Base-by-base conservation (phyloP, 1,140 invertebrate species). In the Pollicipes pollicipes region DNA sequence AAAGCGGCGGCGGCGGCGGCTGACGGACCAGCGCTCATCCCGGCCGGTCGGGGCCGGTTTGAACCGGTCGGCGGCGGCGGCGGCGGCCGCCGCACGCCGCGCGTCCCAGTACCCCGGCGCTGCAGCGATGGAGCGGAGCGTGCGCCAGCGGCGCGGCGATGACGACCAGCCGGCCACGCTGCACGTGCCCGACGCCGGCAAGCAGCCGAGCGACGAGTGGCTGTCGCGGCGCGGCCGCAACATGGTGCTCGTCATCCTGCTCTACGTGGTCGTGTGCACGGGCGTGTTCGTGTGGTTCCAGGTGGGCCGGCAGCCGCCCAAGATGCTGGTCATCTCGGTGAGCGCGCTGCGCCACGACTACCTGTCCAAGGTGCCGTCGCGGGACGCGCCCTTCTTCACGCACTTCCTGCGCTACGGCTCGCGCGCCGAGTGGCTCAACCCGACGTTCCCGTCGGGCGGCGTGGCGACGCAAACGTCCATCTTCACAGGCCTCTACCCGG, bases 351-450 rank as follows among this genome's bases (percentile, higher is more conserved):
- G 64, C 2, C 28, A 29, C 10, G 64, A 66, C 64, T 66, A 66
- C 27, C 64, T 66, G 24, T 28, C 27, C 28, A 66, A 66, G 27
- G n/a, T 66, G 16, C 64, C 64, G 3, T 27, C 64, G 2, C 64
- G 28, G 6, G 27, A 66, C 64, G 64, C 64, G 64, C 64, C 64
- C 10, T 66, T 66, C 64, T 66, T 66, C 64, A 66, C 64, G 27
- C 27, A 29, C 26, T 66, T 66, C 64, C 28, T 66, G 64, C 64
- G 28, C 3, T 27, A 66, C 64, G 64, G 64, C 64, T 66, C 64
- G 64, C 64, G 64, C 27, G 64, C 64, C n/a, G 64, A 66, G 64
- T 66, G 26, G 10, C 64, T 66, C 10, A 10, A 4, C 10, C 27
- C 64, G 1, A 17, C n/a, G 27, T 66, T 66, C 64, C 64, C 28